Percentiles rank a stretch among this genome's conserved stretches.
Evolutionary conservation across 2,797 vertebrate genomes (phyloP).

Genomic region (Phyllotis vaccarum): DNA sequence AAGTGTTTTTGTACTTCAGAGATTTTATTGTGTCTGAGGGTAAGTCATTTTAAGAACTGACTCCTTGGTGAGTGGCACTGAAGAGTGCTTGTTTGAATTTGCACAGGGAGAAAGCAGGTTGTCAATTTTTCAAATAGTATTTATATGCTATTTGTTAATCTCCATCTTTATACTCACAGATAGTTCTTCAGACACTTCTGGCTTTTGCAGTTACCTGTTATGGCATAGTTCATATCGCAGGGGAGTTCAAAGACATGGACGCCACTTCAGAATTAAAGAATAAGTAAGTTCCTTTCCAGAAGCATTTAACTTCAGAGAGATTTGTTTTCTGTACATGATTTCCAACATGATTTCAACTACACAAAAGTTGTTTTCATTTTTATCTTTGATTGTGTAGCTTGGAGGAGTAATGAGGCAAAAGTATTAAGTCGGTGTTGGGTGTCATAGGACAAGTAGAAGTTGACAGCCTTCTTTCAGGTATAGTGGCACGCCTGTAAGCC

Average conservation of each 20-base stretch:
- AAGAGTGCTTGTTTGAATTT: conserved; percentile 22
- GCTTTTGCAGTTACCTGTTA: conserved; percentile 98
- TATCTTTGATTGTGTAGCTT: conserved; percentile 52
- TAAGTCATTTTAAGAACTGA: conserved; percentile 55
- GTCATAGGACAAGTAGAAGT: background rate
- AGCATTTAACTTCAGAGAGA: conserved; percentile 36
- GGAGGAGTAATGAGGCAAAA: conserved; percentile 57
- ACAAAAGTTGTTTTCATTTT: conserved; percentile 59
- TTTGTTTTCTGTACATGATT: conserved; percentile 46
- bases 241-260: conserved; percentile 99
- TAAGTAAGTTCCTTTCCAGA: conserved; percentile 91
- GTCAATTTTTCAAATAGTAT: conserved; percentile 12
- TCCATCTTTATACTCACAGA: conserved; percentile 89
- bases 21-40: conserved; percentile 44
- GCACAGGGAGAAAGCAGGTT: background rate
- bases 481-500: background rate
- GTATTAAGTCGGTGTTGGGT: conserved; percentile 53
- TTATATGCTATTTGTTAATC: conserved; percentile 65
- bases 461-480: background rate
- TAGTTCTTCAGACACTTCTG: conserved; percentile 97
- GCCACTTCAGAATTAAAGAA: conserved; percentile 98
- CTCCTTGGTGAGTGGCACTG: background rate
- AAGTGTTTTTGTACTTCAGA: conserved; percentile 23
- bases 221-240: conserved; percentile 98
- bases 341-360: conserved; percentile 28